phyloP scores from a whole-genome alignment of 2,888 invertebrate genomes.

The Drosophila barbarae region DNA sequence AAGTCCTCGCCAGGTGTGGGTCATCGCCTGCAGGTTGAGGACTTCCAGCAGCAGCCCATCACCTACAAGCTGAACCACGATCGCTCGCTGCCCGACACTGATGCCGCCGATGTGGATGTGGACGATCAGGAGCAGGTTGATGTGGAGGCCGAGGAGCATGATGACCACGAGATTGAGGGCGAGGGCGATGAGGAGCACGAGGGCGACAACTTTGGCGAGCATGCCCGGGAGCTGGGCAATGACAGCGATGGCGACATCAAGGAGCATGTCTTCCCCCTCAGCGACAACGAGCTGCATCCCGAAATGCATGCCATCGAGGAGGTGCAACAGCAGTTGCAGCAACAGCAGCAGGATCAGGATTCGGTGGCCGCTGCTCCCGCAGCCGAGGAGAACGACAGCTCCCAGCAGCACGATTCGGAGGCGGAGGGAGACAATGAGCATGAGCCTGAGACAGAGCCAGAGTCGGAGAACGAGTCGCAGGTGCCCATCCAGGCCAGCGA shows the following conservation, averaged over 20 bases:
- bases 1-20: conserved; percentile 47
- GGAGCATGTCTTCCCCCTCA: conserved; percentile 67
- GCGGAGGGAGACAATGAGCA: conserved; percentile 51
- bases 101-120: conserved; percentile 56
- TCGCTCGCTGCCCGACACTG: conserved; percentile 56
- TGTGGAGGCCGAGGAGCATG: conserved; percentile 46
- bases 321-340: conserved; percentile 62
- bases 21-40: conserved; percentile 51
- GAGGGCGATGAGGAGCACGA: conserved; percentile 52
- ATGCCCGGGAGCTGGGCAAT: conserved; percentile 64
- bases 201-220: conserved; percentile 53
- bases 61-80: conserved; percentile 76
- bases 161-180: conserved; percentile 30
- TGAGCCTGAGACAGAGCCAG: conserved; percentile 32
- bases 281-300: conserved; percentile 67
- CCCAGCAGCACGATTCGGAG: conserved; percentile 49
- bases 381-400: conserved; percentile 42
- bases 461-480: conserved; percentile 46
- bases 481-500: conserved; percentile 35
- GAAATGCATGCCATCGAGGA: conserved; percentile 68
- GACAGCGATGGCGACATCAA: conserved; percentile 63
- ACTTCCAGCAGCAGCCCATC: conserved; percentile 69
- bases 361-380: conserved; percentile 35
- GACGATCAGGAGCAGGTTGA: conserved; percentile 55
- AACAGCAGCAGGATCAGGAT: conserved; percentile 45